Base-by-base conservation (phyloP, 1,140 invertebrate species). In the Chironomus tepperi region DNA sequence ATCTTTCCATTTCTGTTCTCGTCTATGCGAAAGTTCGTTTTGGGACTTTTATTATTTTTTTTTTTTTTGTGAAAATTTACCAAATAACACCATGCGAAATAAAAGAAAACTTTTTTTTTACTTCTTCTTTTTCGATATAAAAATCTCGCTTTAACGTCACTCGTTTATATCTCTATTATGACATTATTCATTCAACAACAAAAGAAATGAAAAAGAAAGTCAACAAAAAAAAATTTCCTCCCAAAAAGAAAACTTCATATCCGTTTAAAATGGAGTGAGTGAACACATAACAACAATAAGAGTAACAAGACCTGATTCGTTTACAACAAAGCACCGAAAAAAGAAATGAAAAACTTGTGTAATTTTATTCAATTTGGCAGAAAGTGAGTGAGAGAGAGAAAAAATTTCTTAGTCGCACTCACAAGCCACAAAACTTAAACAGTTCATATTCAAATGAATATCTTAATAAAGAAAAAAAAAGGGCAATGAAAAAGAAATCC, bases 361-460 rank as follows among this genome's bases (percentile, higher is more conserved):
- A 70, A 70, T 70, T 70, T 70, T 19, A 70, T 70, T 70, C 16
- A 70, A 70, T 70, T 70, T 21, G 3, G 19, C 16, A 19, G 47
- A 57, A 57, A 57, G 9, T 2, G 2, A 57, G 2, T 9, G 47
- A 57, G 8, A 57, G 9, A 10, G 2, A 57, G 2, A 57, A 57
- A n/a, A 2, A 2, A 2, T 34, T 34, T 34, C 5, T 34, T 34
- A 5, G 2, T 34, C 24, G 24, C 24, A 34, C 24, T 34, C 24
- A 34, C n/a, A 10, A 57, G 18, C 65, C 65, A 19, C 65, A 10
- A 70, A 57, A 70, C 65, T 70, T 70, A 70, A 70, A 70, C 16
- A 70, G 65, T 70, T 70, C 65, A 21, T 70, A 70, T 70, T 70
- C 65, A 70, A 70, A 70, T 70, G 65, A 70, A 70, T 70, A 6